Percentiles rank a stretch among this genome's conserved stretches.
Evolutionary conservation across 2,113 vertebrate species (phyloP).

Genomic region (Melanocharis versteri): DNA sequence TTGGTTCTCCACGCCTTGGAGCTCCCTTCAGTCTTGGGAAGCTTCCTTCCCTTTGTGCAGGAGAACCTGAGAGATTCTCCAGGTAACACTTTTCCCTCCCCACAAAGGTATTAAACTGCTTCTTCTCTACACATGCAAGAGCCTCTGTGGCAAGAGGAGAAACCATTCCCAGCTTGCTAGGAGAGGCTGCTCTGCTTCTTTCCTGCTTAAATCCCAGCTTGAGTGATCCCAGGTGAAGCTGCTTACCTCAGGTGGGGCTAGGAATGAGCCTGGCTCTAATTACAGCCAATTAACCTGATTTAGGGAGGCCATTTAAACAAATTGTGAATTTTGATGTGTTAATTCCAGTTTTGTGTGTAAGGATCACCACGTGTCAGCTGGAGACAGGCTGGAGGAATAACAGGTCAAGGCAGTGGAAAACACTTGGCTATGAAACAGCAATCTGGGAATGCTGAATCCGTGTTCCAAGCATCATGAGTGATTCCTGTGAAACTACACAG

Average conservation of each 20-base stretch:
- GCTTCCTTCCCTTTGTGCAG: neutral
- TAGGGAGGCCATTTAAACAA: neutral
- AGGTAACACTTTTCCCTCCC: neutral
- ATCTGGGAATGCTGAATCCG: fast-evolving
- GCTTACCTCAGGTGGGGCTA: neutral
- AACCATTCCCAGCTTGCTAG: fast-evolving
- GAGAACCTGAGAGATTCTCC: fast-evolving
- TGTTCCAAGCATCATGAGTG: neutral
- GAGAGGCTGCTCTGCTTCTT: fast-evolving
- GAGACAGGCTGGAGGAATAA: neutral
- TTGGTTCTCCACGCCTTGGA: neutral
- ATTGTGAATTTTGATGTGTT: neutral
- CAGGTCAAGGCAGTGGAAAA: neutral
- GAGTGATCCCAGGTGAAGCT: neutral
- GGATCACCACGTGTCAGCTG: neutral
- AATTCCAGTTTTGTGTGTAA: neutral
- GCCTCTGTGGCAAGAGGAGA: fast-evolving
- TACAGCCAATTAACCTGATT: neutral
- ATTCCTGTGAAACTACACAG: neutral
- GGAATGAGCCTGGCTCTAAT: neutral
- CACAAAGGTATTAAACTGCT: fast-evolving
- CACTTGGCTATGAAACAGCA: neutral
- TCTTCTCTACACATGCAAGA: neutral
- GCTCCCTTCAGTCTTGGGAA: neutral
- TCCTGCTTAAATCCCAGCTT: neutral